Evolutionary conservation across 2,888 invertebrate species (phyloP), one percentile per base, ranked within the genome.

Genomic region (Seira musarum): DNA sequence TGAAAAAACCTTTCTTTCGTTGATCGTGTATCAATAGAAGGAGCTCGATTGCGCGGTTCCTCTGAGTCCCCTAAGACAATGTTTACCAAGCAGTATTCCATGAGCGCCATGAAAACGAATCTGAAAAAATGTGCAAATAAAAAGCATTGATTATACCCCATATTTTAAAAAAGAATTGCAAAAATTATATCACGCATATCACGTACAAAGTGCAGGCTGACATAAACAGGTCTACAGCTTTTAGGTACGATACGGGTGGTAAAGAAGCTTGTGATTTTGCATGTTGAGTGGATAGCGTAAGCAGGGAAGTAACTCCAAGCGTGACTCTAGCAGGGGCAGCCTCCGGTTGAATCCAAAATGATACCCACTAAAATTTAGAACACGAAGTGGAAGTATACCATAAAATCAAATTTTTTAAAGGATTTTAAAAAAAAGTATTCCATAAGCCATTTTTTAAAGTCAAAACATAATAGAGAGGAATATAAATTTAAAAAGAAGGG

Each of bases 271-370:
- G 96, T 83, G 96, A 96, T 90, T 96, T 96, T 15, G 96, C 96
- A 89, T 96, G 96, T 88, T 96, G 96, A 1, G 96, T 96, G 15
- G 96, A 96, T 1, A 96, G 90, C 1, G 96, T 96, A 69, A 96
- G 92, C 57, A 96, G 90, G 35, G 96, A 96, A 80, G 96, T 96
- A 79, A 97, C 96, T 19, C 97, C 97, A 0, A 97, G 91, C 0
- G 97, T 97, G 25, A 97, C 97, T 3, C 97, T 91, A 21, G 97
- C 97, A 0, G 97, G 97, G 2, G 96, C 96, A 0, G 96, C 96
- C 89, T 97, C 97, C 0, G 96, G 96, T 88, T 96, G 96, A 87
- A 97, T 96, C 96, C 96, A 97, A 90, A 97, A 97, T 0, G 96
- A 96, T 2, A 96, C 95, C 96, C 96, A 96, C 92, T 95, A 89